Conservation (phyloP, 53 echinoderm and acorn worm genomes). For the Astropecten irregularis region DNA sequence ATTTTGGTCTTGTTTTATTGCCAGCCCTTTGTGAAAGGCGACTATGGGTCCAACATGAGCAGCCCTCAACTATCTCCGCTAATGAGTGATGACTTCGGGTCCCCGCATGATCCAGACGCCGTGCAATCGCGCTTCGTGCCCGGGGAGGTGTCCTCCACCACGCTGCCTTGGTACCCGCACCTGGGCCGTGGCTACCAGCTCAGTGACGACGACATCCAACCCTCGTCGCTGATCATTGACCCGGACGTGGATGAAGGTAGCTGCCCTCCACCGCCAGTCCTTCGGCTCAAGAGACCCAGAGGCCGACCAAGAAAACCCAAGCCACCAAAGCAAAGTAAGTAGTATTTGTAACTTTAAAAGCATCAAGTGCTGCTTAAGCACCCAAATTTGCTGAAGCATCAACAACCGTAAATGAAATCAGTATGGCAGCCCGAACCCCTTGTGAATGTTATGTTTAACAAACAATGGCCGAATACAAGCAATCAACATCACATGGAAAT, state of each 20-base stretch:
- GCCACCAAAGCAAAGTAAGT: constrained; percentile 37
- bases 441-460: too few relatives aligned
- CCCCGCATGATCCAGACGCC: constrained; percentile 1
- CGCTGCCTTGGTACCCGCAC: constrained; percentile 15
- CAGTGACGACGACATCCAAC: neutral
- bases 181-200: neutral
- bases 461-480: too few relatives aligned
- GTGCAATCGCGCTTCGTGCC: constrained; percentile 20
- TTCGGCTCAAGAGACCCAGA: constrained; percentile 4
- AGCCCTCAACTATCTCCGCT: constrained; percentile 48
- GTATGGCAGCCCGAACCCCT: too few relatives aligned
- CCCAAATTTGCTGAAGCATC: too few relatives aligned
- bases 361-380: too few relatives aligned
- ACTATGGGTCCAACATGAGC: constrained; percentile 48
- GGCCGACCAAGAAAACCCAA: constrained; percentile 36
- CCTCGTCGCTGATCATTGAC: constrained; percentile 31
- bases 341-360: too few relatives aligned
- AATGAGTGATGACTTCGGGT: constrained; percentile 49
- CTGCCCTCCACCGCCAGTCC: neutral
- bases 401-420: too few relatives aligned
- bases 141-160: constrained; percentile 26
- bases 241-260: neutral
- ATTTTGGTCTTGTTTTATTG: neutral
- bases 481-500: too few relatives aligned
- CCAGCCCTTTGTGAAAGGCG: constrained; percentile 24